Evolutionary conservation across 2,888 invertebrate species (phyloP).

Genomic region (Erpobdella octoculata): DNA sequence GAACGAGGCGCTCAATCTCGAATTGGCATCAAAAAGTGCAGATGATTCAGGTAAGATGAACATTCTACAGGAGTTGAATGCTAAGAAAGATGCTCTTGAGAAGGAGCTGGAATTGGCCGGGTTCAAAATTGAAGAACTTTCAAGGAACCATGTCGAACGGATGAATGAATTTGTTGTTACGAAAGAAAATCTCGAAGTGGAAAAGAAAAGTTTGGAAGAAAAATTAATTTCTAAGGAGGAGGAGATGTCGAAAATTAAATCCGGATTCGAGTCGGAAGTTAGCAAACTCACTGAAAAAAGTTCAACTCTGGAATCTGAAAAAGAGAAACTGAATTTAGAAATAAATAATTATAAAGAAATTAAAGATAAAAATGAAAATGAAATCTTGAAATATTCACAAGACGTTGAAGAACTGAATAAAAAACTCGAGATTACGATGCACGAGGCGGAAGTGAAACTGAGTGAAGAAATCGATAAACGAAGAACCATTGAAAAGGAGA

Average conservation of each 20-base stretch:
- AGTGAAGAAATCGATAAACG: background rate
- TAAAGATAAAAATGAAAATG: background rate
- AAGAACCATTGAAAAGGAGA: background rate
- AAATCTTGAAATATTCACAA: background rate
- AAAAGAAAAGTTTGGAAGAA: background rate
- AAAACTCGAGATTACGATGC: background rate
- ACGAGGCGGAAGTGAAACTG: conserved; percentile 15
- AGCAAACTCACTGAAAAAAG: background rate
- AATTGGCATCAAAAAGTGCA: background rate
- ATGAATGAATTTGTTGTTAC: conserved; percentile 3
- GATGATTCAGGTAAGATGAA: conserved; percentile 14
- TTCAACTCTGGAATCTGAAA: background rate
- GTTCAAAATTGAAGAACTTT: background rate
- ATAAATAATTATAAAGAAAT: background rate
- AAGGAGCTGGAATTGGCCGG: background rate
- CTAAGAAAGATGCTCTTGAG: background rate
- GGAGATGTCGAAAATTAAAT: background rate
- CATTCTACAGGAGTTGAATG: background rate
- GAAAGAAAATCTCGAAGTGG: background rate
- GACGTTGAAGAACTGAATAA: background rate
- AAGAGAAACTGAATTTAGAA: background rate
- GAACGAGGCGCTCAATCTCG: background rate
- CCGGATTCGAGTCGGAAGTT: background rate
- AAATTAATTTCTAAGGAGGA: background rate
- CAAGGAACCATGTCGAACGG: background rate